phyloP scores from a whole-genome alignment of 2,888 invertebrate genomes.

The Zygaena filipendulae region DNA sequence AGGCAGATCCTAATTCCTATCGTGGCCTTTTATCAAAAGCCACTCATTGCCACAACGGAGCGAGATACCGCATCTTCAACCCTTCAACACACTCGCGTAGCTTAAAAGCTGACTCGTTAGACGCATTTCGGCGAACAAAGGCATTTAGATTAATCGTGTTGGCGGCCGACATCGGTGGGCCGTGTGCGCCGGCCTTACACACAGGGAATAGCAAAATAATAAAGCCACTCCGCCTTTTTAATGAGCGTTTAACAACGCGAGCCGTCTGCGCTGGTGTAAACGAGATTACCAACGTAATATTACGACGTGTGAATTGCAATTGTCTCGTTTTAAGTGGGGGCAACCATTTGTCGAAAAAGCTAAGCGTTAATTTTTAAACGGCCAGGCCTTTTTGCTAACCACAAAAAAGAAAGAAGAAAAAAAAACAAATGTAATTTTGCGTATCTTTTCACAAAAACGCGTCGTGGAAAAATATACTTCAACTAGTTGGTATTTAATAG shows the following conservation, averaged over 20 bases:
- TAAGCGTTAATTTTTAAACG: no score
- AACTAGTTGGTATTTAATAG: no score
- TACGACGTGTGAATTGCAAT: conserved; percentile 21
- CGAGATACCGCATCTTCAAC: conserved; percentile 22
- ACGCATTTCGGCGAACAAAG: conserved; percentile 27
- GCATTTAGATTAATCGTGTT: conserved; percentile 21
- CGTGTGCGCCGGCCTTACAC: conserved; percentile 20
- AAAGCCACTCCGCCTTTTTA: conserved; percentile 33
- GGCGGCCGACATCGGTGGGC: conserved; percentile 19
- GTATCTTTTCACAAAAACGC: no score
- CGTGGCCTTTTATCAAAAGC: no score
- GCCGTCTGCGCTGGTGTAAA: conserved; percentile 18
- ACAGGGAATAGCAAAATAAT: conserved; percentile 32
- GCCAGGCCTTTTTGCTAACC: no score
- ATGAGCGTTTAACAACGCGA: conserved; percentile 31
- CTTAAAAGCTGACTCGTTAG: conserved; percentile 25
- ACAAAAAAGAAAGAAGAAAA: no score
- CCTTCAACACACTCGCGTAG: conserved; percentile 17
- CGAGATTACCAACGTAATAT: conserved; percentile 23
- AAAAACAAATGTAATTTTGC: no score
- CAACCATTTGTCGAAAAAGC: no score
- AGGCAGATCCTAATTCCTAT: no score
- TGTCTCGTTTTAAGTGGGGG: no score
- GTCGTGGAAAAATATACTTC: no score
- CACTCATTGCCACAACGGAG: no score